Evolutionary conservation across 2,113 vertebrate species (phyloP), one percentile per base, ranked within the genome.

Genomic region (Ammodytes marinus): DNA sequence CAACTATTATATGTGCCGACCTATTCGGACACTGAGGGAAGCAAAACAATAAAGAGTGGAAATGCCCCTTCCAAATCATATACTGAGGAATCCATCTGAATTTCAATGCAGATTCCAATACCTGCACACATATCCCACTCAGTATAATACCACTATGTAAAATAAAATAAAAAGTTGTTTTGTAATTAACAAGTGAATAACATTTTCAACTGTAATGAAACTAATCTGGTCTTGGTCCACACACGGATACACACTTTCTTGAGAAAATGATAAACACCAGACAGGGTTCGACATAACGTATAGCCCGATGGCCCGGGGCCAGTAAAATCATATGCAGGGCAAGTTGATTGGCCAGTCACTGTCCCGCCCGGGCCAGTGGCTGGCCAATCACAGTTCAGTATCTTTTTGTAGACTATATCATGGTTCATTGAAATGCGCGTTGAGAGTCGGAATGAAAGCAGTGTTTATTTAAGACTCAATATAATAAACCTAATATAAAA

Each of bases 141-240:
- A 40, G 8, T 15, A 19, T 39, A 40, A 46, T 65, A 27, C 59
- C 45, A 27, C n/a, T 14, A 0, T 37, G 17, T 50, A n/a, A 15
- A 72, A 63, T 59, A 0, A 19, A 55, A 67, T 60, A 27, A 19
- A 17, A 19, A 17, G 61, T 15, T 14, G 45, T 57, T 60, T 58
- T 64, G 15, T 64, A 72, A 67, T 50, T 52, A 79, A 35, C 12
- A 12, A 37, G 15, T 67, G 37, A 76, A 42, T 58, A 12, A 74
- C 53, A 61, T 14, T 60, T 60, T 83, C 35, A 80, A 75, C 75
- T 27, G 14, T 57, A 80, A 76, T 72, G 52, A 69, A 50, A 65
- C 15, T 72, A 49, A 67, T 74, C 57, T 67, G 72, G 75, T 35
- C 75, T 65, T 39, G 55, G 54, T 69, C 27, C 27, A 65, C 10